Base-by-base conservation (phyloP, 1,140 invertebrate species). In the Drosophila parabipectinata region DNA sequence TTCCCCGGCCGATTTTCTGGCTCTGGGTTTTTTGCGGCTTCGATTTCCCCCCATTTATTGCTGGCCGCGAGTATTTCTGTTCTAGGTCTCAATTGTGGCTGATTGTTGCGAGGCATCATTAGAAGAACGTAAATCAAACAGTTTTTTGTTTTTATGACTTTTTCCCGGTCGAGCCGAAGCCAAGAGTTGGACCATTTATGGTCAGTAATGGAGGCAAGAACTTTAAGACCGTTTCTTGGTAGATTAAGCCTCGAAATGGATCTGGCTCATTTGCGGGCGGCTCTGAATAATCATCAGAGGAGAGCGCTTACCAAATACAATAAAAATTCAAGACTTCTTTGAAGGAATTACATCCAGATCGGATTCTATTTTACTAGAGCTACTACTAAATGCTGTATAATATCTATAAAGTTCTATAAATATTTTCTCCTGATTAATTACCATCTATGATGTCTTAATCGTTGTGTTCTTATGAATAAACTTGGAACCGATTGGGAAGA, bases 111-210 rank as follows among this genome's bases (percentile, higher is more conserved):
- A 74, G 77, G 45, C 82, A 81, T 87, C 82, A 85, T 85, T 85
- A 85, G 82, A 85, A 66, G 69, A 72, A 85, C 74, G 81, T 85
- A 85, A 85, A 85, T 85, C 81, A 84, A 84, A 80, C 52, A 79
- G 63, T 69, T 66, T 62, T 64, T 64, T 15, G n/a, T 32, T 48
- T 55, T 68, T 69, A 69, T 69, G 52, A 69, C 63, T 69, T 39
- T 67, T 69, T 48, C 34, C 21, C 21, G 21, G 66, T 52, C 48
- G 50, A 48, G 52, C 44, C 18, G 34, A 4, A 1, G 52, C 44
- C 18, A 10, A 4, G 10, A 32, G 50, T 45, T 69, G 66, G 47
- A 39, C 66, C 66, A 69, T 69, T 69, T 69, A 69, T 48, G 63
- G 66, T 9, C 6, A 15, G 63, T 48, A 67, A 47, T 48, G 52